Percentiles rank a stretch among this genome's conserved stretches.
Evolutionary conservation across 2,888 invertebrate species (phyloP).

Genomic region (Strigamia maritima): DNA sequence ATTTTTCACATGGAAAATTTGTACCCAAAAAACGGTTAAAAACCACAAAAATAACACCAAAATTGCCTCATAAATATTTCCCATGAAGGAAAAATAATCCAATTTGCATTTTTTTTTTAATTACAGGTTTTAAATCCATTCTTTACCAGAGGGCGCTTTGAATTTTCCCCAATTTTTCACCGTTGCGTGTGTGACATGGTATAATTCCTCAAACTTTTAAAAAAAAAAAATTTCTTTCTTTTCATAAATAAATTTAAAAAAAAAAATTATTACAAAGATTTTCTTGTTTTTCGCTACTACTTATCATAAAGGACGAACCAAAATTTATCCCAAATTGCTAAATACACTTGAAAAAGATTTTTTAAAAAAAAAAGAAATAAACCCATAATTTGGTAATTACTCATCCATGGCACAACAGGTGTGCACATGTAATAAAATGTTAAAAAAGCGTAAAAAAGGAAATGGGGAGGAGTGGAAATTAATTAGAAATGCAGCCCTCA

Average conservation of each 20-base stretch:
- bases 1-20: not conserved
- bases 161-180: slow-evolving; percentile 16
- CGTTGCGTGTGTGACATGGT: slow-evolving; percentile 15
- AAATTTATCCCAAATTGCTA: slow-evolving; percentile 7
- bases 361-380: not conserved
- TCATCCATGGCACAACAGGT: not conserved
- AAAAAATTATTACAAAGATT: not conserved
- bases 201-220: not conserved
- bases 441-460: not conserved
- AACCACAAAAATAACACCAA: not conserved
- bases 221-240: not conserved
- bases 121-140: slow-evolving; percentile 8
- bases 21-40: no score
- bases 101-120: slow-evolving; percentile 13
- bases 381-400: not conserved
- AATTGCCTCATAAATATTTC: not conserved
- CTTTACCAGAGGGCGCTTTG: slow-evolving; percentile 3
- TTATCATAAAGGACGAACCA: not conserved
- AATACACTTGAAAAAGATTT: not conserved
- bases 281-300: slow-evolving; percentile 6
- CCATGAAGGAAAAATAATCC: slow-evolving; percentile 12
- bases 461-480: not conserved
- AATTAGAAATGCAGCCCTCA: slow-evolving; percentile 8
- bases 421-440: not conserved
- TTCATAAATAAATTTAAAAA: no score